Evolutionary conservation across 2,888 invertebrate species (phyloP).

Genomic region (Tryphoninae sp.): DNA sequence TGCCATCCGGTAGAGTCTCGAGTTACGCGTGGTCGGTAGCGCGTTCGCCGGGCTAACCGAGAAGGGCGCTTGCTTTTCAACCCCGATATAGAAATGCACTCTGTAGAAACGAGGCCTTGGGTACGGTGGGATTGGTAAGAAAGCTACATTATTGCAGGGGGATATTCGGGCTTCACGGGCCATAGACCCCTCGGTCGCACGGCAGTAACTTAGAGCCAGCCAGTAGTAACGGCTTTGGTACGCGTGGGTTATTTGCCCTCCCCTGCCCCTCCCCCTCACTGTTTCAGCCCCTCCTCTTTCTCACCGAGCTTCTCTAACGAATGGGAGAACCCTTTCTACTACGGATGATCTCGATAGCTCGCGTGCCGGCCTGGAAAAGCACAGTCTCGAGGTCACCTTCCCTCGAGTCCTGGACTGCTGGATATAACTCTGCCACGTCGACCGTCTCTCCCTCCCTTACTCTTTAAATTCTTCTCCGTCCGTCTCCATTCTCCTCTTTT

Average conservation of each 20-base stretch:
- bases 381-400: conserved; percentile 40
- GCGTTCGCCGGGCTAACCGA: conserved; percentile 52
- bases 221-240: conserved; percentile 67
- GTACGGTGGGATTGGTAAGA: conserved; percentile 73
- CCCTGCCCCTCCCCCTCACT: conserved; percentile 12
- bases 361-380: conserved; percentile 44
- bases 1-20: conserved; percentile 41
- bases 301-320: conserved; percentile 51
- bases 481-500: conserved; percentile 5
- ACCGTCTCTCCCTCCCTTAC: neutral
- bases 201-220: conserved; percentile 74
- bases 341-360: conserved; percentile 52
- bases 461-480: conserved; percentile 1
- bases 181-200: conserved; percentile 74
- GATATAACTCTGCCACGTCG: conserved; percentile 37
- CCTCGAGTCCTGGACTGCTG: conserved; percentile 24
- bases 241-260: conserved; percentile 36
- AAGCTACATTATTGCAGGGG: conserved; percentile 76
- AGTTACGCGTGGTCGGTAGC: conserved; percentile 67
- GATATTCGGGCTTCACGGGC: conserved; percentile 75
- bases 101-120: conserved; percentile 27
- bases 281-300: neutral
- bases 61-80: conserved; percentile 25
- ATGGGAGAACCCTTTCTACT: conserved; percentile 60
- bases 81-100: conserved; percentile 26